phyloP scores from a whole-genome alignment of 2,888 invertebrate species.

The Camponotus fellah region DNA sequence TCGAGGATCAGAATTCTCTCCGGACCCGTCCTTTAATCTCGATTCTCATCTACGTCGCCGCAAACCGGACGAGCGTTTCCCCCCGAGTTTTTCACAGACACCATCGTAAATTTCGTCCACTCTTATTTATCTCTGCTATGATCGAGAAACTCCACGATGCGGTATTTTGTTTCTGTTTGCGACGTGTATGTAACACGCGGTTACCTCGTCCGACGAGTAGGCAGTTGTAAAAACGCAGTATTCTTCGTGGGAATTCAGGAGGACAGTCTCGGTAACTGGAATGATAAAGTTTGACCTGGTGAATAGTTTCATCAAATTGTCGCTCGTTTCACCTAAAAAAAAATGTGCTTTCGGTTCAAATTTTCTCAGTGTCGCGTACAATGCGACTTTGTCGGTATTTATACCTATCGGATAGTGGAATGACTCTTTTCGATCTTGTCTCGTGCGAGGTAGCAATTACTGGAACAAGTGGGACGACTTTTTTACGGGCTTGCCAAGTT shows the following conservation, averaged over 20 bases:
- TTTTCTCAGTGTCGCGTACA: constrained; percentile 13
- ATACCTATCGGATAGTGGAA: constrained; percentile 26
- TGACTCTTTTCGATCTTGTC: constrained; percentile 53
- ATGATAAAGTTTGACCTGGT: constrained; percentile 13
- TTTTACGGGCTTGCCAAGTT: constrained; percentile 66
- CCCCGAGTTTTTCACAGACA: constrained; percentile 74
- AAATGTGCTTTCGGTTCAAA: neutral
- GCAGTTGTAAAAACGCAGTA: constrained; percentile 55
- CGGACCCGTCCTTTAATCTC: constrained; percentile 71
- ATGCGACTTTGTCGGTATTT: constrained; percentile 18
- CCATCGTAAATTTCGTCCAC: constrained; percentile 78
- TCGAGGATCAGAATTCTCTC: constrained; percentile 66
- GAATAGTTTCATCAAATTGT: constrained; percentile 26
- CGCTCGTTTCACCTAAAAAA: neutral
- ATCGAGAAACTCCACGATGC: constrained; percentile 71
- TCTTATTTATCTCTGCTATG: constrained; percentile 78
- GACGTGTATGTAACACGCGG: constrained; percentile 20
- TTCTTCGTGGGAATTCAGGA: constrained; percentile 64
- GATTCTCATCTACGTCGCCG: constrained; percentile 72
- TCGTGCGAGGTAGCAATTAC: constrained; percentile 69
- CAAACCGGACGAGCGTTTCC: constrained; percentile 69
- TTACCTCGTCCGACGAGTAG: constrained; percentile 45
- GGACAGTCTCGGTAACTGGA: constrained; percentile 32
- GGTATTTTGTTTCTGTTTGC: constrained; percentile 59
- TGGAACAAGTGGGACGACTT: constrained; percentile 69